Evolutionary conservation across 2,888 invertebrate species (phyloP).

Genomic region (Byasa hedistus): DNA sequence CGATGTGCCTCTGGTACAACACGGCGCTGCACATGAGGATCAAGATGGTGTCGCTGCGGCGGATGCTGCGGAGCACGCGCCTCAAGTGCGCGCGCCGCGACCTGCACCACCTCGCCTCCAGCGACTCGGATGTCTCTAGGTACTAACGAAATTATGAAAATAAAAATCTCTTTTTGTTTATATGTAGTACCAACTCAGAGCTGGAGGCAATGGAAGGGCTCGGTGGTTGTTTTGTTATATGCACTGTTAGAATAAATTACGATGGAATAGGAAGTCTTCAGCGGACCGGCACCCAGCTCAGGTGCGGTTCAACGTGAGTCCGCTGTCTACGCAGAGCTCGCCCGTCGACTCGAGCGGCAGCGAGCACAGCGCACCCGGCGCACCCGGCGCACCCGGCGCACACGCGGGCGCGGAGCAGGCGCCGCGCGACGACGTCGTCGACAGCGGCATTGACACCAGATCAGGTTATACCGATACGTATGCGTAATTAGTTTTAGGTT

Average conservation of each 20-base stretch:
- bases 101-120: slow-evolving; percentile 39
- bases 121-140: slow-evolving; percentile 48
- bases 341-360: slow-evolving; percentile 60
- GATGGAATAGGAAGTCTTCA: slow-evolving; percentile 48
- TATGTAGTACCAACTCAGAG: not conserved
- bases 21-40: slow-evolving; percentile 90
- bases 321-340: slow-evolving; percentile 32
- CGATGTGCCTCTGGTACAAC: slow-evolving; percentile 96
- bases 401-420: slow-evolving; percentile 15
- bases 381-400: slow-evolving; percentile 15
- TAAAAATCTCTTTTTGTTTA: too few species aligned
- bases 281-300: slow-evolving; percentile 44
- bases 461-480: not conserved
- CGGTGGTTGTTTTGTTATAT: too few species aligned
- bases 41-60: slow-evolving; percentile 87
- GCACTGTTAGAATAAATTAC: too few species aligned
- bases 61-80: slow-evolving; percentile 76
- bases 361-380: slow-evolving; percentile 53
- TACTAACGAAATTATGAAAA: slow-evolving; percentile 27
- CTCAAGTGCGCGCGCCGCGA: slow-evolving; percentile 41
- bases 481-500: too few species aligned
- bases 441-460: slow-evolving; percentile 30
- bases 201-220: not conserved
- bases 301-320: slow-evolving; percentile 56
- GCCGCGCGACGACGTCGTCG: slow-evolving; percentile 26